phyloP scores from a whole-genome alignment of 2,888 invertebrate species.

The Lepas anatifera region DNA sequence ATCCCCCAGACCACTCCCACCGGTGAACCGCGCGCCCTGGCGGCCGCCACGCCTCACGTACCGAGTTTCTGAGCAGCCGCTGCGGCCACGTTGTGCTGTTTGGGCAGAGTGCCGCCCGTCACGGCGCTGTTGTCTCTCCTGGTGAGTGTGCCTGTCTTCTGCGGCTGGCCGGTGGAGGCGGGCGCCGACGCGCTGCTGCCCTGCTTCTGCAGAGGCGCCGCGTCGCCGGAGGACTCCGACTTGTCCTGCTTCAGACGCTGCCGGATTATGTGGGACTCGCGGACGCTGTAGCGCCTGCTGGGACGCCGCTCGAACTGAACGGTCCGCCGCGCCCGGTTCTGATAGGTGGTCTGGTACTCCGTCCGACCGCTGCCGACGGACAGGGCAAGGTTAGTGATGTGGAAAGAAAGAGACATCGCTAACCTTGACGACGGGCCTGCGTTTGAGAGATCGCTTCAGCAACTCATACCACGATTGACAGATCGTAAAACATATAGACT shows the following conservation, averaged over 20 bases:
- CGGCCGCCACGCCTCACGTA: neutral
- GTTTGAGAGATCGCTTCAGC: no score
- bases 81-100: neutral
- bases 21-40: neutral
- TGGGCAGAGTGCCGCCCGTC: neutral
- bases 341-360: constrained; percentile 87
- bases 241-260: constrained; percentile 36
- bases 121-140: neutral
- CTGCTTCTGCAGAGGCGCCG: neutral
- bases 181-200: neutral
- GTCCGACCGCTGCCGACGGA: constrained; percentile 68
- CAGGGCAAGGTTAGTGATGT: no score
- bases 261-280: constrained; percentile 76
- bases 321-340: constrained; percentile 81
- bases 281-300: constrained; percentile 86
- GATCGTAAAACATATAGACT: no score
- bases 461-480: no score
- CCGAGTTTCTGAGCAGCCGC: neutral
- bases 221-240: constrained; percentile 4
- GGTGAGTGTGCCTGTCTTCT: constrained; percentile 31
- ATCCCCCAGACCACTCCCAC: neutral
- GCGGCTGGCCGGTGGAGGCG: constrained; percentile 27
- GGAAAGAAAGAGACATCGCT: no score
- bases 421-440: no score
- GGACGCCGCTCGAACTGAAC: constrained; percentile 94